Percentiles rank a stretch among this genome's conserved stretches.
These are phyloP conservation scores for Chloropsis cyanopogon DNA, from an alignment of 2,113 vertebrate species.

Conservation along the genomic window DNA sequence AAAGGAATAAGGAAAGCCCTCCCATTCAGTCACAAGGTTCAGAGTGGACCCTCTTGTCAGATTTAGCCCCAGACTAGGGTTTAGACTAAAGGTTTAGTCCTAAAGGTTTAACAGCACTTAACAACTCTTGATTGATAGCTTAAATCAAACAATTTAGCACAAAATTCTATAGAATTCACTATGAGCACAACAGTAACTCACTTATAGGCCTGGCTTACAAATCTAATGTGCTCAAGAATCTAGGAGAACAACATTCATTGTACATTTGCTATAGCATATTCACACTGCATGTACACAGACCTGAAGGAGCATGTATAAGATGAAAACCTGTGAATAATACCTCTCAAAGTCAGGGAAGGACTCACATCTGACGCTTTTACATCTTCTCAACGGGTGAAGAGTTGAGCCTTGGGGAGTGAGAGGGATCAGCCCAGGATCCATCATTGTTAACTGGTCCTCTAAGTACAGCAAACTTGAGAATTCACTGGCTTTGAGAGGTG, in stretches of 20 bases:
- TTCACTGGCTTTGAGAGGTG: background rate
- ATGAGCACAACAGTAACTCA: background rate
- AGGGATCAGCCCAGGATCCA: background rate
- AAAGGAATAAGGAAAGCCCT: background rate
- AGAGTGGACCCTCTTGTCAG: background rate
- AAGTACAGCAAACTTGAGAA: background rate
- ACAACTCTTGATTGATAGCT: too few relatives aligned
- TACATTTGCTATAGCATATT: background rate
- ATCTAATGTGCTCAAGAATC: background rate
- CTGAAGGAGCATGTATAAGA: background rate
- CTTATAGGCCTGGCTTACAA: background rate
- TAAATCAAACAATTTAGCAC: background rate
- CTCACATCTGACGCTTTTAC: background rate
- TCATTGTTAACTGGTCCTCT: fast-evolving
- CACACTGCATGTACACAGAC: background rate
- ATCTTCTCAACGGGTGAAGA: background rate
- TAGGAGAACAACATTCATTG: background rate
- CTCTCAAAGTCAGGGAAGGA: background rate
- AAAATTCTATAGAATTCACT: background rate
- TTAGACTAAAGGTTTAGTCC: background rate
- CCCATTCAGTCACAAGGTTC: background rate
- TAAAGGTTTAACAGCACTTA: background rate
- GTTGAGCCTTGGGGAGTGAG: background rate
- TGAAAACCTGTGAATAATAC: background rate
- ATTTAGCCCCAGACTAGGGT: background rate